phyloP scores from a whole-genome alignment of 2,113 vertebrate genomes.

The Sceloporus tristichus region DNA sequence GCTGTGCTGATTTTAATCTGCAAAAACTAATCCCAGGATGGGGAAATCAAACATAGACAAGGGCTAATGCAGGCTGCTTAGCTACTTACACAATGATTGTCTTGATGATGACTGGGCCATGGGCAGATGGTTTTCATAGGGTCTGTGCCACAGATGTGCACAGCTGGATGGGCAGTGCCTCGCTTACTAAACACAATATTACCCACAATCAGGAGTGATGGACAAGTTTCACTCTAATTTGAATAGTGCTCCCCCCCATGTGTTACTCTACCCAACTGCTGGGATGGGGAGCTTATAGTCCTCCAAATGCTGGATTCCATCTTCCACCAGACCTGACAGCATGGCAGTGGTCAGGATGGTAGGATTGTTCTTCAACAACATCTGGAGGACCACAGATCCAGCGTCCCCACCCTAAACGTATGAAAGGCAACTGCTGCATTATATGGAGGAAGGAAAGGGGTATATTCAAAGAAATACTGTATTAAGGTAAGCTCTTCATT shows the following conservation, averaged over 20 bases:
- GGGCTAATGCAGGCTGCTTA: background rate
- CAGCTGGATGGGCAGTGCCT: background rate
- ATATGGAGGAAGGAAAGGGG: background rate
- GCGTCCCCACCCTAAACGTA: background rate
- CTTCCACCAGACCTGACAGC: background rate
- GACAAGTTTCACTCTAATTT: background rate
- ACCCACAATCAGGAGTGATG: no score
- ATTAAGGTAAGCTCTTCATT: no score
- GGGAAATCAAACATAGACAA: slow-evolving; percentile 30
- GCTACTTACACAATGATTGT: background rate
- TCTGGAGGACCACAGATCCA: background rate
- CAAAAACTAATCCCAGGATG: slow-evolving; percentile 41
- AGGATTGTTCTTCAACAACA: background rate
- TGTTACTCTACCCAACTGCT: background rate
- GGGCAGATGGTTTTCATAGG: background rate
- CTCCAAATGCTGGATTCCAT: background rate
- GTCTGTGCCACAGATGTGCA: background rate
- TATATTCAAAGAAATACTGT: background rate
- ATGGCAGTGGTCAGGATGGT: background rate
- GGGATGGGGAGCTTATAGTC: background rate
- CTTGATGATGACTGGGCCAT: background rate
- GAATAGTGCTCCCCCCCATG: no score
- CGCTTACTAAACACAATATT: background rate
- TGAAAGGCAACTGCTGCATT: no score
- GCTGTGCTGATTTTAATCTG: slow-evolving; percentile 52